Conservation (phyloP, 2,888 invertebrate species). For the Diaphora mendica region DNA sequence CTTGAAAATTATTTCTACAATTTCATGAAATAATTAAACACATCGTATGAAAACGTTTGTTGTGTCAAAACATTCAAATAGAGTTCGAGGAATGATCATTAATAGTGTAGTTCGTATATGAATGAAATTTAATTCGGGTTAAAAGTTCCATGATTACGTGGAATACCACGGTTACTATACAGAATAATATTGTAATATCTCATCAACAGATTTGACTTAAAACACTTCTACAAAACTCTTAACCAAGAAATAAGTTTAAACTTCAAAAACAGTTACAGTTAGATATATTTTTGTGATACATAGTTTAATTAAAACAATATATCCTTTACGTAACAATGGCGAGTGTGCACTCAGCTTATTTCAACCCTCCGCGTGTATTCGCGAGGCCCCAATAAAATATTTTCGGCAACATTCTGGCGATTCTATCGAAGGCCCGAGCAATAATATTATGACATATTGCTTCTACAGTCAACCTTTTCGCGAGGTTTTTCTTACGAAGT, state of each 20-base stretch:
- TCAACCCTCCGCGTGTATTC: constrained; percentile 58
- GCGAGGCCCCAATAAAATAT: constrained; percentile 80
- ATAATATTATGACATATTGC: constrained; percentile 86
- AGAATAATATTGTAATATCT: not conserved
- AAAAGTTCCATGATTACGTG: constrained; percentile 10
- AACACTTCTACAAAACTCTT: not conserved
- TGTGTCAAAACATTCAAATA: not conserved
- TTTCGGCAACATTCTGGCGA: constrained; percentile 74
- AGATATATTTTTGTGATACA: not conserved
- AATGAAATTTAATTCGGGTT: constrained; percentile 17
- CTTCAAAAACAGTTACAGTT: not conserved
- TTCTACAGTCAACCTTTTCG: constrained; percentile 70
- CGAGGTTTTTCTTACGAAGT: constrained; percentile 55
- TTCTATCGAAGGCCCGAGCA: constrained; percentile 78
- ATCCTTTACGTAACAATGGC: constrained; percentile 32
- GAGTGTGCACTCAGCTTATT: constrained; percentile 60
- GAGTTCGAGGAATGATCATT: not conserved
- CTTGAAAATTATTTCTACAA: not conserved
- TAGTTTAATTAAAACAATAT: constrained; percentile 9
- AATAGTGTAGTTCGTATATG: not conserved
- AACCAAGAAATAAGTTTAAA: not conserved
- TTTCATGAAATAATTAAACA: not conserved
- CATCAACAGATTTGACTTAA: not conserved
- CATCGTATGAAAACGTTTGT: not conserved
- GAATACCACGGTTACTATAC: not conserved